These are phyloP conservation scores for Anticlea derivata DNA, from an alignment of 2,888 invertebrate species.

Conservation along the genomic window DNA sequence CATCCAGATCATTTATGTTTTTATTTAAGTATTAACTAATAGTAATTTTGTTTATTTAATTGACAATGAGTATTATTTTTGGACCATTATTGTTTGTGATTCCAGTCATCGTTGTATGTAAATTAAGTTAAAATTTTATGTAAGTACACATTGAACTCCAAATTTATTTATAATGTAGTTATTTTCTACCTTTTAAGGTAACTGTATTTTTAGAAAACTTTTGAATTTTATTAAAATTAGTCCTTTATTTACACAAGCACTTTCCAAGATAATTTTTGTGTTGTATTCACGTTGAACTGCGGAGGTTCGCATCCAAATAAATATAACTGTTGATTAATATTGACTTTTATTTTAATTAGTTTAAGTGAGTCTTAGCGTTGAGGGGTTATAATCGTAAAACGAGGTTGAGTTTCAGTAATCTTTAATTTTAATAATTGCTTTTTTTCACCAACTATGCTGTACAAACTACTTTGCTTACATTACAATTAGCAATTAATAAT, in stretches of 20 bases:
- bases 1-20: conserved; percentile 51
- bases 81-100: conserved; percentile 56
- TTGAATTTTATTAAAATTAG: conserved; percentile 42
- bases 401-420: conserved; percentile 75
- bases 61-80: conserved; percentile 67
- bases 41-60: conserved; percentile 48
- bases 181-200: conserved; percentile 30
- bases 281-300: conserved; percentile 63
- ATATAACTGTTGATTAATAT: conserved; percentile 74
- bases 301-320: conserved; percentile 75
- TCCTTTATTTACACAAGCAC: conserved; percentile 51
- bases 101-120: conserved; percentile 36
- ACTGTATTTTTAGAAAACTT: conserved; percentile 42
- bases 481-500: conserved; percentile 83
- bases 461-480: conserved; percentile 83
- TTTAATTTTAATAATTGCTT: conserved; percentile 84
- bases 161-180: conserved; percentile 33
- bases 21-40: conserved; percentile 55
- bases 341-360: conserved; percentile 35
- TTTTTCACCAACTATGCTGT: conserved; percentile 81
- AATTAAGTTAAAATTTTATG: conserved; percentile 28
- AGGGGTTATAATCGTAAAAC: conserved; percentile 40
- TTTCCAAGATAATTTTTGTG: conserved; percentile 60
- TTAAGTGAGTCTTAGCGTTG: neutral
- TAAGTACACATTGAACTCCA: conserved; percentile 11